These are phyloP conservation scores for Tribolium castaneum DNA, from an alignment of 1,140 invertebrate species.

Conservation along the genomic window DNA sequence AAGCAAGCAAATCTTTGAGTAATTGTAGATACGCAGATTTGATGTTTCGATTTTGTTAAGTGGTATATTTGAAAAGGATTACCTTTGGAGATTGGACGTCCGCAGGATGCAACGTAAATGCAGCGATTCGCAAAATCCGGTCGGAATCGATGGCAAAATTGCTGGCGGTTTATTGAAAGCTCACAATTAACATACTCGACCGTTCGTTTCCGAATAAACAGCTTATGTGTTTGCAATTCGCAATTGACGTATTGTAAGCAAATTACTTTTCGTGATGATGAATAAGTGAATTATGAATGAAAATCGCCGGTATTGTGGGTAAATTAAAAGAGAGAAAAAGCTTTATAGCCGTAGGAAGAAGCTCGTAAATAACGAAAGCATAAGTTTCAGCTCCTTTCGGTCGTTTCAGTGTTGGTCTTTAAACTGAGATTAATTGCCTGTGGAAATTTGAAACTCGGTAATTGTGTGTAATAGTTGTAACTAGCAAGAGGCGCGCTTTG, in stretches of 20 bases:
- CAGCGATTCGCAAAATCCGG: background rate
- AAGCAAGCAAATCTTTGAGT: too few species aligned
- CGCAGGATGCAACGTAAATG: background rate
- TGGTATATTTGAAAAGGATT: background rate
- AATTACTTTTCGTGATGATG: background rate
- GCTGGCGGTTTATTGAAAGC: background rate
- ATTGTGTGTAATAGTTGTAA: conserved; percentile 18
- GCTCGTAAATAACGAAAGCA: conserved; percentile 21
- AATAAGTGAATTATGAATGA: background rate
- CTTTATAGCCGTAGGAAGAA: background rate
- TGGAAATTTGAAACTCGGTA: conserved; percentile 22
- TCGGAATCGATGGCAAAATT: background rate
- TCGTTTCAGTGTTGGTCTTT: background rate
- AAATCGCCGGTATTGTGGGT: background rate
- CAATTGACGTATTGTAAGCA: background rate
- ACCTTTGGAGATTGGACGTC: background rate
- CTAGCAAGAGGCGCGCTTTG: background rate
- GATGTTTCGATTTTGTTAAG: too few species aligned
- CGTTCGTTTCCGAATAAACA: background rate
- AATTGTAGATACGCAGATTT: too few species aligned
- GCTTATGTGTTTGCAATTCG: background rate
- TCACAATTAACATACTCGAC: background rate
- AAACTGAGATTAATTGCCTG: conserved; percentile 21
- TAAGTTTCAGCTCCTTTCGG: conserved; percentile 16
- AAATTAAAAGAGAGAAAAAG: background rate